Base-by-base conservation (phyloP, 2,888 invertebrate genomes). In the Lysandra bellargus region DNA sequence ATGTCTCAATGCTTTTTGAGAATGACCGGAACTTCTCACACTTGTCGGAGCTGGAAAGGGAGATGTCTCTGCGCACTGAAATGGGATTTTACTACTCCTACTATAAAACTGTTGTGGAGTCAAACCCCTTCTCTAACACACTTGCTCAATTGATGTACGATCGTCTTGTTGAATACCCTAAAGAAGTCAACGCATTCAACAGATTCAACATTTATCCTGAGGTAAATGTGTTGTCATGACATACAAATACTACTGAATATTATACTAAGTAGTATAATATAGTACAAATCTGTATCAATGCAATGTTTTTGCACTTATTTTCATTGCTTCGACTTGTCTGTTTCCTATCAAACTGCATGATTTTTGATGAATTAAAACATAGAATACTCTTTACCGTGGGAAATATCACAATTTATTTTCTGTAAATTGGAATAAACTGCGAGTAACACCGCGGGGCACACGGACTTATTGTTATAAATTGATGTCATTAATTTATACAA, bases 51-150 rank as follows among this genome's bases (percentile, higher is more conserved):
- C 88, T 97, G 86, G 98, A 98, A 86, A 93, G 98, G 75, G 98
- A 98, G 92, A 97, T 98, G 95, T 96, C 97, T 6, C 96, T 98
- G 79, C 94, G 97, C 1, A 97, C 98, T 1, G 98, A 98, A 92
- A 97, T 98, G 97, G 98, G 98, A 0, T 95, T 98, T 85, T 98
- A 98, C 87, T 98, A 97, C 88, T 98, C 97, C 0, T 98, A 97
- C 88, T 98, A 97, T 90, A 98, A 98, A 87, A 97, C 96, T 0
- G 92, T 98, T 76, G 96, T 97, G 0, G 96, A 97, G 95, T 97
- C 81, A 91, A 95, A 30, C 89, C 96, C 84, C 91, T 97, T 88
- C 83, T 90, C 85, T 87, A 95, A 85, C 0, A 98, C 97, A 0
- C 91, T 97, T 77, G 87, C 95, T 0, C 95, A 95, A 82, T 86